Evolutionary conservation across 1,140 invertebrate species (phyloP).

Genomic region (Drosophila nikananu): DNA sequence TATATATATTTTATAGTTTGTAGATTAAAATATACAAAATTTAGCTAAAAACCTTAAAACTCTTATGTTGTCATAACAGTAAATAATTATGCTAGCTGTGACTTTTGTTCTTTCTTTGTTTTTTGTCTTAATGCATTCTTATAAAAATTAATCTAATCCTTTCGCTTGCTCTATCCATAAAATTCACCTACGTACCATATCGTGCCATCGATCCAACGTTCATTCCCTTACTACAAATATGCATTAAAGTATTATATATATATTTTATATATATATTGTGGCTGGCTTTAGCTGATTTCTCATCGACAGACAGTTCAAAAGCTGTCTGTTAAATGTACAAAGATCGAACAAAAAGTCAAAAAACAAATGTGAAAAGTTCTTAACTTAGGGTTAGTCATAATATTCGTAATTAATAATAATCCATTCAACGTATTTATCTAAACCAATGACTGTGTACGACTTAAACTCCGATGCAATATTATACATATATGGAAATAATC

Average conservation of each 20-base stretch:
- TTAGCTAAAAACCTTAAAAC: slow-evolving; percentile 82
- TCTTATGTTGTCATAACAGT: slow-evolving; percentile 75
- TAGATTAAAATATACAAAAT: slow-evolving; percentile 84
- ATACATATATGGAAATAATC: slow-evolving; percentile 14
- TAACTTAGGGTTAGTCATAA: slow-evolving; percentile 32
- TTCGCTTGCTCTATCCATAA: slow-evolving; percentile 44
- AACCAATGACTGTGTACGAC: slow-evolving; percentile 2
- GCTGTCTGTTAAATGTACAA: slow-evolving; percentile 52
- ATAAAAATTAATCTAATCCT: slow-evolving; percentile 60
- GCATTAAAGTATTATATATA: slow-evolving; percentile 41
- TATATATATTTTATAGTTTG: slow-evolving; percentile 73
- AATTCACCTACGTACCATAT: slow-evolving; percentile 58
- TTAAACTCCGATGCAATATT: not conserved
- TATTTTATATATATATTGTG: slow-evolving; percentile 48
- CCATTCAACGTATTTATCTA: slow-evolving; percentile 48
- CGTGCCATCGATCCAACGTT: slow-evolving; percentile 27
- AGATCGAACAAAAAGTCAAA: slow-evolving; percentile 22
- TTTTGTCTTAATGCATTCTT: slow-evolving; percentile 37
- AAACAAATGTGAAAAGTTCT: slow-evolving; percentile 24
- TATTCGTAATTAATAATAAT: slow-evolving; percentile 36
- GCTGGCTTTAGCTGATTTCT: slow-evolving; percentile 63
- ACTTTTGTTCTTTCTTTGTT: slow-evolving; percentile 29
- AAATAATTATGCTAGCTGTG: slow-evolving; percentile 75
- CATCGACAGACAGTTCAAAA: slow-evolving; percentile 46
- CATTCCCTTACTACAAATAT: slow-evolving; percentile 35